Evolutionary conservation across 2,888 invertebrate species (phyloP).

Genomic region (Coecobrya sp.): DNA sequence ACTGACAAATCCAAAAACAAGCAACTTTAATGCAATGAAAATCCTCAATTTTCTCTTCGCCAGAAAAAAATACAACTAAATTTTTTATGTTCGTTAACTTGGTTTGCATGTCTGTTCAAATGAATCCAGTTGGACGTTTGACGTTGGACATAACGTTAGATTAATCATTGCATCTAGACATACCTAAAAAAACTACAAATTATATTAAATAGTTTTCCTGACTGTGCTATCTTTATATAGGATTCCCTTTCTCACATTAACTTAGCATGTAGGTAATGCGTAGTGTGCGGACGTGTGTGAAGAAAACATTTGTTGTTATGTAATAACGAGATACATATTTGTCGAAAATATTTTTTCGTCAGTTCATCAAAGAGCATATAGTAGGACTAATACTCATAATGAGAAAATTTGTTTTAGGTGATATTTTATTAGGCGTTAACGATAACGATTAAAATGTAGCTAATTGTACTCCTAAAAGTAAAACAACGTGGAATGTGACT

Average conservation of each 20-base stretch:
- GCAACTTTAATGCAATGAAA: constrained; percentile 5
- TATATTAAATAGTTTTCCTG: constrained; percentile 3
- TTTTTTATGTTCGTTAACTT: background rate
- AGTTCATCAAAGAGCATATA: background rate
- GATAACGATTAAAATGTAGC: background rate
- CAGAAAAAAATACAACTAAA: background rate
- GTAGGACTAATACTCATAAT: constrained; percentile 30
- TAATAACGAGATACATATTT: background rate
- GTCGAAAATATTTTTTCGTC: constrained; percentile 10
- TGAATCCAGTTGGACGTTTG: constrained; percentile 25
- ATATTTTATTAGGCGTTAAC: constrained; percentile 1
- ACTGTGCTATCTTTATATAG: constrained; percentile 9
- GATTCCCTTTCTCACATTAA: constrained; percentile 9
- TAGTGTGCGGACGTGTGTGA: background rate
- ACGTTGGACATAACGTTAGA: background rate
- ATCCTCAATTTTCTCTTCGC: background rate
- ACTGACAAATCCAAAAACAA: background rate
- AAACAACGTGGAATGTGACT: background rate
- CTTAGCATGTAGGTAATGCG: background rate
- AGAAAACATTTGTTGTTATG: background rate
- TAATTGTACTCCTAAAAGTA: background rate
- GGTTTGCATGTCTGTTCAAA: constrained; percentile 55
- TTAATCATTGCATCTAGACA: constrained; percentile 12
- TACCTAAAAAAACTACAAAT: constrained; percentile 6
- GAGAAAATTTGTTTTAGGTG: constrained; percentile 1